These are phyloP conservation scores for Microctenopoma steveboyesi DNA, from an alignment of 2,797 vertebrate species.

Conservation along the genomic window DNA sequence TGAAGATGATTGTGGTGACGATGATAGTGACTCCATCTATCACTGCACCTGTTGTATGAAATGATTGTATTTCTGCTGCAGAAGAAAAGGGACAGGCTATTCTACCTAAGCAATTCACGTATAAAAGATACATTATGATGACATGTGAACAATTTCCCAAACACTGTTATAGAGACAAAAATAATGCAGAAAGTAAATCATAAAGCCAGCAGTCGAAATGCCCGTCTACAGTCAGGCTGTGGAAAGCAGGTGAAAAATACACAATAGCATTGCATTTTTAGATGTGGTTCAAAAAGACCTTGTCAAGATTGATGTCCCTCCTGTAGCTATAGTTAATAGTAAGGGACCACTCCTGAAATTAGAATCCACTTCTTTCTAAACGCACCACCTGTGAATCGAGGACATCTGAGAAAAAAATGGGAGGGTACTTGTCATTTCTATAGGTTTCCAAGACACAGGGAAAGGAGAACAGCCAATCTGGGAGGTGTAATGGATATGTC, in stretches of 20 bases:
- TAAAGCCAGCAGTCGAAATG: slow-evolving; percentile 48
- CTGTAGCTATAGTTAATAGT: slow-evolving; percentile 82
- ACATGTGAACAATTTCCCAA: slow-evolving; percentile 48
- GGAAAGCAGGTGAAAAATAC: slow-evolving; percentile 73
- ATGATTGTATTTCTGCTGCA: slow-evolving; percentile 37
- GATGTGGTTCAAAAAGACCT: slow-evolving; percentile 80
- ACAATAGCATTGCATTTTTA: slow-evolving; percentile 77
- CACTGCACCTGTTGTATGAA: slow-evolving; percentile 48
- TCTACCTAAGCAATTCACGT: slow-evolving; percentile 51
- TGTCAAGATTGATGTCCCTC: slow-evolving; percentile 84
- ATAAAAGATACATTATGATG: slow-evolving; percentile 52
- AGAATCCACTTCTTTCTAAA: slow-evolving; percentile 85
- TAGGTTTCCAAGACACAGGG: slow-evolving; percentile 82
- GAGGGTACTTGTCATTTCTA: slow-evolving; percentile 85
- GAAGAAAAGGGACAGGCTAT: slow-evolving; percentile 27
- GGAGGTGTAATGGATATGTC: slow-evolving; percentile 89
- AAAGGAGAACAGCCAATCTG: slow-evolving; percentile 87
- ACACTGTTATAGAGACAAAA: slow-evolving; percentile 50
- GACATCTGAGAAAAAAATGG: slow-evolving; percentile 77
- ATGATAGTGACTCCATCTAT: slow-evolving; percentile 47
- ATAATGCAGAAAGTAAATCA: slow-evolving; percentile 64
- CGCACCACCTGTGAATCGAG: slow-evolving; percentile 79
- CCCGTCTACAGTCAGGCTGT: slow-evolving; percentile 56
- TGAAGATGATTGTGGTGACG: slow-evolving; percentile 43
- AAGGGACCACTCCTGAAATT: slow-evolving; percentile 82